Base-by-base conservation (phyloP, 2,888 invertebrate genomes). In the Spialia ferax region DNA sequence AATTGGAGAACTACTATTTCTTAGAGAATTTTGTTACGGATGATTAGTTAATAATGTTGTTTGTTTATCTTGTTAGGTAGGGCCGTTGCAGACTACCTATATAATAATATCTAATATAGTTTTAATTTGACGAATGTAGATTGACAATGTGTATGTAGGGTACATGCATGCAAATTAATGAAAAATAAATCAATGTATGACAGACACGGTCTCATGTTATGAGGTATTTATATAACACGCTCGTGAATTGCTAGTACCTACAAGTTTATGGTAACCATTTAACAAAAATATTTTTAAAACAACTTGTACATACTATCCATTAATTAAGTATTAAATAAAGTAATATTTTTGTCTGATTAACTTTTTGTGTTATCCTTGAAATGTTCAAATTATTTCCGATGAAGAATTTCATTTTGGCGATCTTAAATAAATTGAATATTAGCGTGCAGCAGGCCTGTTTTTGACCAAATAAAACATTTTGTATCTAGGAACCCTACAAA, bases 381-480 rank as follows among this genome's bases (percentile, higher is more conserved):
- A 20, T 20, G 1, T 50, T 50, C 5, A 22, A 22, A 42, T 38
- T 42, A 42, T 7, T 42, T 42, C 5, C 22, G 35, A 10, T 35
- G n/a, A 50, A 13, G 3, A 22, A 22, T 50, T 13, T n/a, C 7
- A 54, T 54, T 54, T n/a, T 26, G n/a, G 26, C 26, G 26, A 50
- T 22, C 18, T 50, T 50, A 50, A 13, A n/a, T n/a, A n/a, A 50
- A 50, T 11, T 48, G 20, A 50, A 50, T 10, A 8, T 22, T 11
- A 50, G 48, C 20, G 13, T 50, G 11, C 22, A 50, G 48, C 22
- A 50, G 20, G 20, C 48, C 20, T 48, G 13, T n/a, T 42, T n/a
- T 20, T 15, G 62, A 52, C 50, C 52, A 52, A 62, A 62, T 50
- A 23, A 29, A 48, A 63, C 29, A n/a, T 45, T 45, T 42, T 23